These are phyloP conservation scores for Sebastes vulpes DNA, from an alignment of 2,797 vertebrate genomes.

Conservation along the genomic window DNA sequence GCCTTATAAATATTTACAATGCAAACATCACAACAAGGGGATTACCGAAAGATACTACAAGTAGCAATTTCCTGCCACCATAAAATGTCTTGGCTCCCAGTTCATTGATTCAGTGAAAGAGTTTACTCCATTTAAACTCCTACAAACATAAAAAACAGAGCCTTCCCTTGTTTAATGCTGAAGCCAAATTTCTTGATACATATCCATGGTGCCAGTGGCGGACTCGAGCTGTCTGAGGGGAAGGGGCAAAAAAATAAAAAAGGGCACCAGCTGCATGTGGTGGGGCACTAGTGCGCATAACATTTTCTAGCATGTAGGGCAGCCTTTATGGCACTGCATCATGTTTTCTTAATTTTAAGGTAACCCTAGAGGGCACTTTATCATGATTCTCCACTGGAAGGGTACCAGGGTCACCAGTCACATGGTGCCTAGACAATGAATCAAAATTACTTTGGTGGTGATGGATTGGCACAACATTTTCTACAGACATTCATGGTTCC, in stretches of 20 bases:
- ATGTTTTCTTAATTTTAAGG: not conserved
- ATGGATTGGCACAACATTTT: not conserved
- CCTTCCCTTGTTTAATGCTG: not conserved
- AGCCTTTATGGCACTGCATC: too few species aligned
- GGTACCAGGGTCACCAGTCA: not conserved
- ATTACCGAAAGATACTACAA: conserved; percentile 35
- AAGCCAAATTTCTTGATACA: not conserved
- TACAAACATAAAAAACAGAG: not conserved
- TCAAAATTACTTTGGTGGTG: not conserved
- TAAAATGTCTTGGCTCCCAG: not conserved
- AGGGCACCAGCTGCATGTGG: not conserved
- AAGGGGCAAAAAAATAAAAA: not conserved
- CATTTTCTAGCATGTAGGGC: not conserved
- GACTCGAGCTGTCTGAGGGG: not conserved
- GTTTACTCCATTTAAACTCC: not conserved
- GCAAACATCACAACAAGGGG: conserved; percentile 39
- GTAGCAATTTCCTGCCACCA: conserved; percentile 4
- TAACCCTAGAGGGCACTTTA: not conserved
- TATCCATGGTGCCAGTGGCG: not conserved
- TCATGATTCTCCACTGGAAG: not conserved
- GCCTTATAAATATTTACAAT: conserved; percentile 38
- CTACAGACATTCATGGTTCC: not conserved
- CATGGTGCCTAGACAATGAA: not conserved
- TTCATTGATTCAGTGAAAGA: not conserved
- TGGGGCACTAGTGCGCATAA: not conserved